Percentiles rank a stretch among this genome's conserved stretches.
These are phyloP conservation scores for Pachypsylla venusta DNA, from an alignment of 1,140 invertebrate species.

Conservation along the genomic window DNA sequence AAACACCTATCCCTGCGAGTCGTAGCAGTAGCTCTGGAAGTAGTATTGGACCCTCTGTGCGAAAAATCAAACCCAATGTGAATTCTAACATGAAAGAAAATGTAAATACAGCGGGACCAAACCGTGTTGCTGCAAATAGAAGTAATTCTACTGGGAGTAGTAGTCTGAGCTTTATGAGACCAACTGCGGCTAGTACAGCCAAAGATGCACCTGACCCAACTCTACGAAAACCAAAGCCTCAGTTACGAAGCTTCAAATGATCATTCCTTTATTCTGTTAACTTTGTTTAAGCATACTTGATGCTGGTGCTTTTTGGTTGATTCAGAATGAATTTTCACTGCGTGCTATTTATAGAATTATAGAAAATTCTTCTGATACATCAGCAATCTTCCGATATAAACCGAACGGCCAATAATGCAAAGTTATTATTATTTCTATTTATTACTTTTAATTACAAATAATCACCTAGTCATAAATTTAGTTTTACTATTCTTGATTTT, in stretches of 20 bases:
- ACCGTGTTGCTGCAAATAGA: constrained; percentile 26
- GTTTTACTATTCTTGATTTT: not conserved
- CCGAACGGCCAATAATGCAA: too few relatives aligned
- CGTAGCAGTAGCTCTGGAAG: constrained; percentile 55
- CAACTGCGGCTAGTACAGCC: constrained; percentile 42
- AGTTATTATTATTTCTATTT: not conserved
- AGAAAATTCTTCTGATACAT: too few relatives aligned
- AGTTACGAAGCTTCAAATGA: constrained; percentile 7
- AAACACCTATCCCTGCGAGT: constrained; percentile 31
- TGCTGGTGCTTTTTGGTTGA: too few relatives aligned
- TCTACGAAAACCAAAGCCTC: constrained; percentile 20
- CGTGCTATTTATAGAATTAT: too few relatives aligned
- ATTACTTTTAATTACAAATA: not conserved
- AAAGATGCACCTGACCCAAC: constrained; percentile 32
- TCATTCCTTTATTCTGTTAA: too few relatives aligned
- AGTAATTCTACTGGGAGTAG: constrained; percentile 30
- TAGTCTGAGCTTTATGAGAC: constrained; percentile 41
- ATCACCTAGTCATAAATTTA: not conserved
- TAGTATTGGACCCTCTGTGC: constrained; percentile 37
- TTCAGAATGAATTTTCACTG: too few relatives aligned
- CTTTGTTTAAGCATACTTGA: too few relatives aligned
- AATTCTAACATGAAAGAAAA: not conserved
- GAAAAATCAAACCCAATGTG: constrained; percentile 5
- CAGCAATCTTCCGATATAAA: too few relatives aligned
- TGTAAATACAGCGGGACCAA: not conserved